Percentiles rank a stretch among this genome's conserved stretches.
phyloP scores from a whole-genome alignment of 2,888 invertebrate genomes.

The Trachelus troglodyta region DNA sequence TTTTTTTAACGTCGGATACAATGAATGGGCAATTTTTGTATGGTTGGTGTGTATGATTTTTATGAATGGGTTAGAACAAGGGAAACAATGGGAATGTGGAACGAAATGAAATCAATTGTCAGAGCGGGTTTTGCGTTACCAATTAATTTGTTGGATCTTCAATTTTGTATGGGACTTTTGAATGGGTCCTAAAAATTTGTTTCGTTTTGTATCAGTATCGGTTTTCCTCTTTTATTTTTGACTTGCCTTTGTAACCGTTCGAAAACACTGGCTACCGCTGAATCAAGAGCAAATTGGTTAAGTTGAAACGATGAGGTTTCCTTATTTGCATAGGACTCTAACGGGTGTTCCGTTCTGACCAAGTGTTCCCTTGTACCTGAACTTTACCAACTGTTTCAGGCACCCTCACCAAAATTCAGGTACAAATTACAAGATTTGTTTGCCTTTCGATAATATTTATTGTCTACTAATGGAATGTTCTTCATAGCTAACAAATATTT shows the following conservation, averaged over 20 bases:
- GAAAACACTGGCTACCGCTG: neutral
- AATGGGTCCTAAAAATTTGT: neutral
- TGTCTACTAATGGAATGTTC: conserved; percentile 19
- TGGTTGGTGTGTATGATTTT: neutral
- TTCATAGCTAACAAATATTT: conserved; percentile 20
- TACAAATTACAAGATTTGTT: conserved; percentile 23
- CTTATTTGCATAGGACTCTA: conserved; percentile 19
- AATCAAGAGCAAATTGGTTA: conserved; percentile 14
- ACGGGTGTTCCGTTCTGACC: conserved; percentile 6
- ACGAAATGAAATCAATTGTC: neutral
- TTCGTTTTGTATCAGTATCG: neutral
- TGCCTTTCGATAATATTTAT: conserved; percentile 13
- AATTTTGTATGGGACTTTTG: neutral
- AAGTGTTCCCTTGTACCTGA: neutral
- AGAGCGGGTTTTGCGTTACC: neutral
- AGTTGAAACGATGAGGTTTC: conserved; percentile 9
- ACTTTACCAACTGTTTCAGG: conserved; percentile 14
- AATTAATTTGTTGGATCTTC: neutral
- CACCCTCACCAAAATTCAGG: conserved; percentile 11
- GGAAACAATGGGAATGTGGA: neutral
- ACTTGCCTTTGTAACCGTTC: neutral
- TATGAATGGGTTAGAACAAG: neutral
- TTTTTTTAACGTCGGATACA: too few species aligned
- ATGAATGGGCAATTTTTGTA: neutral
- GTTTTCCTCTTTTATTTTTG: neutral